Conservation (phyloP, 2,113 vertebrate genomes). For the Tyrannus savana region DNA sequence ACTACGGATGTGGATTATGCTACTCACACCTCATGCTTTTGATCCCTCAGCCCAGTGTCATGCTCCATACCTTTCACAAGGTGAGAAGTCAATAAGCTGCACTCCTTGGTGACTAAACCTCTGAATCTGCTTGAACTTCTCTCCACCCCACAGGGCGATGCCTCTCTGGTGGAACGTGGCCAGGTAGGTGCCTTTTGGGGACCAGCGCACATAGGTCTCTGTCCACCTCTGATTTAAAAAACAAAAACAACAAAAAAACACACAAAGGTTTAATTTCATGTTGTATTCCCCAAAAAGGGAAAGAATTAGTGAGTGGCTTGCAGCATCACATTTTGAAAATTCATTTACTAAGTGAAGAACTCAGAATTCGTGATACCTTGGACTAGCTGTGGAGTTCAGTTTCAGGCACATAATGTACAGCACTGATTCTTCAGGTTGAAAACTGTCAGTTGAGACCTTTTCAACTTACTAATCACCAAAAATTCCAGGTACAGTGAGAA, state of each 20-base stretch:
- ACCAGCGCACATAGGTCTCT: constrained; percentile 97
- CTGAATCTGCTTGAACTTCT: constrained; percentile 99
- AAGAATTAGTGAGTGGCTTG: background rate
- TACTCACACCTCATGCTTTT: background rate
- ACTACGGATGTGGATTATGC: background rate
- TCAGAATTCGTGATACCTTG: background rate
- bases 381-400: background rate
- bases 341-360: background rate
- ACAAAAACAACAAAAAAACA: background rate
- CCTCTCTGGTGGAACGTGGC: constrained; percentile 96
- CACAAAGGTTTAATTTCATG: background rate
- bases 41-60: background rate
- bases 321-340: background rate
- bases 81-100: constrained; percentile 97
- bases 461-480: background rate
- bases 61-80: constrained; percentile 89
- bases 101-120: constrained; percentile 96
- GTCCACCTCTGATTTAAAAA: constrained; percentile 87
- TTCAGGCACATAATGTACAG: background rate
- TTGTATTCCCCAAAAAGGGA: background rate
- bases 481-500: background rate
- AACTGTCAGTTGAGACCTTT: background rate
- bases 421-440: background rate
- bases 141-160: constrained; percentile 97
- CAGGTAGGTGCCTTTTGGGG: constrained; percentile 94